Conservation (phyloP, 2,797 vertebrate species). For the Nasua narica region DNA sequence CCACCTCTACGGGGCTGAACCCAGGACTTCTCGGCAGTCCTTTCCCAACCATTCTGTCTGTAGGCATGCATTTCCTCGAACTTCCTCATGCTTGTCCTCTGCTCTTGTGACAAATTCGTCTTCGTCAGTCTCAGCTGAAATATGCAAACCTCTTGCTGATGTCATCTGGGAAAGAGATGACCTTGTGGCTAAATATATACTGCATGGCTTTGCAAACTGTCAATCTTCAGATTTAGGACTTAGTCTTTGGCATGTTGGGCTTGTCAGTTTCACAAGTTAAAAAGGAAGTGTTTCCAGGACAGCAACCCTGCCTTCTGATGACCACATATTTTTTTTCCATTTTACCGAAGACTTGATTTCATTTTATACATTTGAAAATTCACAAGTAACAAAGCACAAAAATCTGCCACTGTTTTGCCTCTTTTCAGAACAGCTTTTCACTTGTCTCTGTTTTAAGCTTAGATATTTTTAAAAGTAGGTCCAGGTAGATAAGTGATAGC, state of each 20-base stretch:
- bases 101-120: background rate
- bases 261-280: background rate
- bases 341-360: background rate
- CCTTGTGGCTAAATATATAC: background rate
- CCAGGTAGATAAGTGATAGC: background rate
- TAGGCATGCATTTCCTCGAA: background rate
- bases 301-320: background rate
- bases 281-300: background rate
- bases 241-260: background rate
- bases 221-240: conserved; percentile 7
- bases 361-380: background rate
- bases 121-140: conserved; percentile 40
- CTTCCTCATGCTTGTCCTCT: conserved; percentile 40
- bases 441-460: background rate
- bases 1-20: background rate
- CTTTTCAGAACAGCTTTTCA: background rate
- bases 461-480: background rate
- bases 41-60: background rate
- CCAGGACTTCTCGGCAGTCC: background rate
- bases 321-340: background rate
- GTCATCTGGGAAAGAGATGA: background rate
- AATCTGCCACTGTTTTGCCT: background rate
- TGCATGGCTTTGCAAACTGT: background rate
- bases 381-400: background rate
- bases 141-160: background rate